Evolutionary conservation across 1,140 invertebrate genomes (phyloP), one percentile per base, ranked within the genome.

Genomic region (Semibalanus balanoides): DNA sequence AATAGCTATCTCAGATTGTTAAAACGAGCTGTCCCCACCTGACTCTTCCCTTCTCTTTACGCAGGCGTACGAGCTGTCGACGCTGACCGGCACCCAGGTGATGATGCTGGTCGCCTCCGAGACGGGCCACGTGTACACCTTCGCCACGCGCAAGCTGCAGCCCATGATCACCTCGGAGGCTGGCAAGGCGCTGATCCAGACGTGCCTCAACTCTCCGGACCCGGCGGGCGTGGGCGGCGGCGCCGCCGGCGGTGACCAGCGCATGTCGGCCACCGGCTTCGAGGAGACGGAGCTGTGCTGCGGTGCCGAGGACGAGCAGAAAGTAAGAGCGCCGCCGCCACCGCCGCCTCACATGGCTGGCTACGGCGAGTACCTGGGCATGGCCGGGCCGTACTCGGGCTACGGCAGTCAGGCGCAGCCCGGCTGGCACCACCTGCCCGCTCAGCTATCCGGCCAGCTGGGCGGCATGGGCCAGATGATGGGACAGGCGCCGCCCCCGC

Each of bases 151-250:
- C 76, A 99, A 99, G 85, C 87, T 99, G 71, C 96, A 99, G 84
- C 98, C 97, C 74, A 99, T 99, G 96, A 99, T 99, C 83, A 98
- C 95, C 27, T 97, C 95, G 80, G 97, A 99, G 82, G 95, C 95
- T 76, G 98, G 97, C 73, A 99, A 99, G 85, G 92, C 95, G 73
- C 87, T 99, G 74, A 99, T 99, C 82, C 97, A 99, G 85, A 98
- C 96, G 75, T 99, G 98, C 85, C 88, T 99, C 31, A 99, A 98
- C 85, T 96, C 95, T 72, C 97, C 97, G 35, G 96, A 99, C 84
- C 93, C 94, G 74, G 40, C 88, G 88, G 69, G n/a, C 87, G 87
- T 0, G 83, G 82, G n/a, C n/a, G n/a, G n/a, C n/a, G n/a, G n/a
- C n/a, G 25, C 69, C 25, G 69, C 25, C 22, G 82, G 81, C 69